phyloP scores from a whole-genome alignment of 2,797 vertebrate genomes.

The Coregonus ussuriensis region DNA sequence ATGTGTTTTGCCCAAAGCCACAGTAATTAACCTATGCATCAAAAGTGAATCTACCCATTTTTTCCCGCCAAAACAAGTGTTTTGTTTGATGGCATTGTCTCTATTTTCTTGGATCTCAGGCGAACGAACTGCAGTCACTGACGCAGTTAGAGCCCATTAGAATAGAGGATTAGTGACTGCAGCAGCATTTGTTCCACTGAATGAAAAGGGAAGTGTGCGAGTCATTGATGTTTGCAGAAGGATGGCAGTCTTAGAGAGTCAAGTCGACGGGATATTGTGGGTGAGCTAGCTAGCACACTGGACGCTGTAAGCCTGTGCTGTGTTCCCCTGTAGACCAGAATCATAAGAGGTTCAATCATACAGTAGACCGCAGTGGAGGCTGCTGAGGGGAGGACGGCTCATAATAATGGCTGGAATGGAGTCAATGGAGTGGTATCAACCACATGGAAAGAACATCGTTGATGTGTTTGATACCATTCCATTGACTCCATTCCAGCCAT shows the following conservation, averaged over 20 bases:
- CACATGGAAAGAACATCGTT: too few relatives aligned
- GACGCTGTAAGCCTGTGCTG: slow-evolving; percentile 35
- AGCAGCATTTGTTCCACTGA: slow-evolving; percentile 29
- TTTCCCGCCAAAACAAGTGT: too few relatives aligned
- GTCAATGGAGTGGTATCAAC: too few relatives aligned
- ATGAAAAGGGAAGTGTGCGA: slow-evolving; percentile 9
- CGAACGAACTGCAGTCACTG: background rate
- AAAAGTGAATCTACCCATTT: too few relatives aligned
- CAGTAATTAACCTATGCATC: too few relatives aligned
- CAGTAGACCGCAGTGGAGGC: too few relatives aligned
- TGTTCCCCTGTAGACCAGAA: background rate
- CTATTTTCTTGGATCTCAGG: background rate
- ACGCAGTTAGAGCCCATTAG: background rate
- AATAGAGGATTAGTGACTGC: slow-evolving; percentile 40
- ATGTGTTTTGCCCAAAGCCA: too few relatives aligned
- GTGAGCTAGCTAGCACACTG: slow-evolving; percentile 33
- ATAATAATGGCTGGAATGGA: too few relatives aligned
- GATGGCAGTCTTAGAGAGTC: slow-evolving; percentile 33
- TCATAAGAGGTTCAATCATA: too few relatives aligned
- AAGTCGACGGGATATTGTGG: slow-evolving; percentile 39
- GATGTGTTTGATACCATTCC: too few relatives aligned
- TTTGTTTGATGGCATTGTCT: background rate
- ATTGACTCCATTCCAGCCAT: too few relatives aligned
- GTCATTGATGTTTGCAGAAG: slow-evolving; percentile 39
- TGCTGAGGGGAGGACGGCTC: too few relatives aligned